Evolutionary conservation across 2,888 invertebrate genomes (phyloP).

Genomic region (Apamea anceps): DNA sequence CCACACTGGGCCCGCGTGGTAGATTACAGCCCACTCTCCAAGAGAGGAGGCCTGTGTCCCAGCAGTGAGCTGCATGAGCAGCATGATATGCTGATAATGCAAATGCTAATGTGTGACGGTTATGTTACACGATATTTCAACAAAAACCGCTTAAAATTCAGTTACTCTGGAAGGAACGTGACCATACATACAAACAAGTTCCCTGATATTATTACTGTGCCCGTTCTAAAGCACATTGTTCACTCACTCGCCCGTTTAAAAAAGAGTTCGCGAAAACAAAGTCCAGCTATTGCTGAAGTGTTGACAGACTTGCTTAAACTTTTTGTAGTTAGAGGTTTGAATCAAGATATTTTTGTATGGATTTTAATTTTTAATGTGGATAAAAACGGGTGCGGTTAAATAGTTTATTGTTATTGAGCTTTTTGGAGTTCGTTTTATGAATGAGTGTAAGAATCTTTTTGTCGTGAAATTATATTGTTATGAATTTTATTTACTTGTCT

Average conservation of each 20-base stretch:
- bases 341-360: conserved; percentile 15
- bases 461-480: not conserved
- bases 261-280: conserved; percentile 18
- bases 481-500: not conserved
- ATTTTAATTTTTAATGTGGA: not conserved
- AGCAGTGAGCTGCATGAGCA: too few relatives aligned
- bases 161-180: conserved; percentile 48
- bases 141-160: conserved; percentile 53
- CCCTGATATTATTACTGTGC: conserved; percentile 40
- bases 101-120: not conserved
- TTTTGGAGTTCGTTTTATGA: conserved; percentile 10
- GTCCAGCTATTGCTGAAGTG: conserved; percentile 18
- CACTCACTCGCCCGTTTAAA: conserved; percentile 10
- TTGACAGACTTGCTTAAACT: conserved; percentile 22
- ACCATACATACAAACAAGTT: conserved; percentile 51
- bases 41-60: not conserved
- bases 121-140: conserved; percentile 46
- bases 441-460: not conserved
- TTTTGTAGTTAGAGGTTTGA: not conserved
- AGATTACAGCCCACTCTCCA: not conserved
- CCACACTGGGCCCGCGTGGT: not conserved
- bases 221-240: conserved; percentile 28
- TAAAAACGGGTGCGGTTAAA: conserved; percentile 4
- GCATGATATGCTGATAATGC: not conserved
- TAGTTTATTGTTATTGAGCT: conserved; percentile 12